Evolutionary conservation across 1,140 invertebrate species (phyloP).

Genomic region (Penaeus japonicus): DNA sequence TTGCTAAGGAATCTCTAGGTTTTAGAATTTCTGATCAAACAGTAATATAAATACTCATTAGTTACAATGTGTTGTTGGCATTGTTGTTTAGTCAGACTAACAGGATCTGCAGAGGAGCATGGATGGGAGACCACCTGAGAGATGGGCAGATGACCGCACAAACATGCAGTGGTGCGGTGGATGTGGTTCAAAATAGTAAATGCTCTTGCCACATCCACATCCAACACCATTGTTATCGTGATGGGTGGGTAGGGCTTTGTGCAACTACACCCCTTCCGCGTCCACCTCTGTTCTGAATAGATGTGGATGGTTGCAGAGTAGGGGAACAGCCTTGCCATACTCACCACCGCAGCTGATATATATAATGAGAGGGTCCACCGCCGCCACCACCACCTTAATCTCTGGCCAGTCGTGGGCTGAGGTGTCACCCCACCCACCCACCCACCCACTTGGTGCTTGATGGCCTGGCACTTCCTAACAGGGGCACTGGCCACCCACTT

Average conservation of each 20-base stretch:
- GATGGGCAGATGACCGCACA: conserved; percentile 16
- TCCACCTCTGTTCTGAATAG: conserved; percentile 10
- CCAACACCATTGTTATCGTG: not conserved
- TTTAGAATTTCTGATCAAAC: conserved; percentile 57
- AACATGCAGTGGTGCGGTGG: conserved; percentile 6
- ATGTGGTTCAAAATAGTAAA: not conserved
- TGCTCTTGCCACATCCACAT: not conserved
- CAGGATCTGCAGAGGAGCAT: conserved; percentile 45
- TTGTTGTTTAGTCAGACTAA: conserved; percentile 54
- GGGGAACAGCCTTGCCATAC: not conserved
- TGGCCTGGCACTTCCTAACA: conserved; percentile 29
- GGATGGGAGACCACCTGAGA: conserved; percentile 1
- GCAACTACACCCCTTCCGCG: not conserved
- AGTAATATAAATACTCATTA: conserved; percentile 56
- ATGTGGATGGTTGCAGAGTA: not conserved
- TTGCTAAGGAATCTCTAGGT: conserved; percentile 55
- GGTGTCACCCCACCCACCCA: not conserved
- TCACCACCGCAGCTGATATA: conserved; percentile 22
- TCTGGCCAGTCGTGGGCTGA: conserved; percentile 17
- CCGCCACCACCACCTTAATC: conserved; percentile 21
- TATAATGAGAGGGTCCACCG: not conserved
- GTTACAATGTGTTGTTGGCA: conserved; percentile 55
- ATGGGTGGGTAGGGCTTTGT: conserved; percentile 10
- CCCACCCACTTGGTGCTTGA: conserved; percentile 20
- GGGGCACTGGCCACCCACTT: not conserved